These are phyloP conservation scores for Boloria selene DNA, from an alignment of 2,888 invertebrate genomes.

Conservation along the genomic window DNA sequence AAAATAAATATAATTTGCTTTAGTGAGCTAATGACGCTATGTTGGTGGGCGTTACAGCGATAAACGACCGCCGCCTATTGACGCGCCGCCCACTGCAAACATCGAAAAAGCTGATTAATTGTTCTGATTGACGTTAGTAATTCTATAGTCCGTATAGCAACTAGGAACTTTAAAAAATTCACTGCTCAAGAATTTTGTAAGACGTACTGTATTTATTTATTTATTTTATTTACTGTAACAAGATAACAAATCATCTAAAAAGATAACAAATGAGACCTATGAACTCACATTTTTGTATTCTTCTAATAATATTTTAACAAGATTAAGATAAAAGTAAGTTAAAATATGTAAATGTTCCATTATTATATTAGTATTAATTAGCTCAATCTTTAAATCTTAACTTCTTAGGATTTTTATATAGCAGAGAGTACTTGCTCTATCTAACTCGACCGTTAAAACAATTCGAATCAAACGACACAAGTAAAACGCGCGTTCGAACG, in stretches of 20 bases:
- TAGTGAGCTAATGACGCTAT: slow-evolving; percentile 22
- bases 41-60: slow-evolving; percentile 45
- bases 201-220: too few relatives aligned
- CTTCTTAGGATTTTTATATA: background rate
- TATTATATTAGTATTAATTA: background rate
- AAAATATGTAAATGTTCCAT: too few relatives aligned
- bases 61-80: slow-evolving; percentile 43
- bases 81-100: slow-evolving; percentile 42
- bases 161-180: background rate
- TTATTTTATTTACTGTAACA: too few relatives aligned
- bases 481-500: slow-evolving; percentile 68
- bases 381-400: background rate
- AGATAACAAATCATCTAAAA: too few relatives aligned
- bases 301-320: too few relatives aligned
- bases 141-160: slow-evolving; percentile 5
- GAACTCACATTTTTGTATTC: too few relatives aligned
- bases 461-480: slow-evolving; percentile 57
- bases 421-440: slow-evolving; percentile 28
- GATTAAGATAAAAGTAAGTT: too few relatives aligned
- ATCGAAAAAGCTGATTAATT: slow-evolving; percentile 40
- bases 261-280: too few relatives aligned
- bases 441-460: slow-evolving; percentile 30
- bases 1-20: slow-evolving; percentile 23
- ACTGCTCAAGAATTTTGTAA: background rate
- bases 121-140: slow-evolving; percentile 35